Base-by-base conservation (phyloP, 1,140 invertebrate genomes). In the Brachionus angularis region DNA sequence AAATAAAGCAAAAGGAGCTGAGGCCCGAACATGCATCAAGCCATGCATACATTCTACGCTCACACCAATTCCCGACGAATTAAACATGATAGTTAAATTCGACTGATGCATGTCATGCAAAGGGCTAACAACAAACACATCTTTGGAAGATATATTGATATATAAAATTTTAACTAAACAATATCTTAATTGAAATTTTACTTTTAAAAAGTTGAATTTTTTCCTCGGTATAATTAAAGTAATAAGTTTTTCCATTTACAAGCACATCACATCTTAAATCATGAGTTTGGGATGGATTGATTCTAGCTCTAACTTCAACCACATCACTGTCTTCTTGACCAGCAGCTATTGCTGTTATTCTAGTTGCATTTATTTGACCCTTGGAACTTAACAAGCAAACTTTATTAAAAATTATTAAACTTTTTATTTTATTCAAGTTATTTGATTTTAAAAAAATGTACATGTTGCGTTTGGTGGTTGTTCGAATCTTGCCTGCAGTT, bases 81-180 rank as follows among this genome's bases (percentile, higher is more conserved):
- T 71, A 27, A 71, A 52, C 49, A 71, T 71, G n/a, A 71, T 71
- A 10, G 67, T 71, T 21, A 71, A 14, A 55, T 71, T 71, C 4
- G 46, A 52, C 7, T 52, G 49, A 44, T 71, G 42, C 16, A 49
- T 25, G 21, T 71, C 67, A 50, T 36, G 33, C 33, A 55, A 42
- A 52, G 67, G 67, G 52, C 67, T 71, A n/a, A 53, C 34, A n/a
- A 71, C 49, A 44, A 36, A 52, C 2, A 71, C 67, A 46, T 71
- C 67, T 71, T 10, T 2, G 25, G 25, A 29, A 36, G 14, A 16
- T 25, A 52, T 18, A n/a, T n/a, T n/a, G n/a, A n/a, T n/a, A n/a
- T n/a, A n/a, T 71, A 18, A 52, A 52, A 1, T 16, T 1, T 5
- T 16, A 52, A 8, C 21, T 16, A 27, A 71, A 23, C 0, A 25